A percentile compares a stretch with the other conserved stretches of the same genome.
These are phyloP conservation scores for Plectropomus leopardus DNA, from an alignment of 2,113 vertebrate genomes.

Conservation along the genomic window DNA sequence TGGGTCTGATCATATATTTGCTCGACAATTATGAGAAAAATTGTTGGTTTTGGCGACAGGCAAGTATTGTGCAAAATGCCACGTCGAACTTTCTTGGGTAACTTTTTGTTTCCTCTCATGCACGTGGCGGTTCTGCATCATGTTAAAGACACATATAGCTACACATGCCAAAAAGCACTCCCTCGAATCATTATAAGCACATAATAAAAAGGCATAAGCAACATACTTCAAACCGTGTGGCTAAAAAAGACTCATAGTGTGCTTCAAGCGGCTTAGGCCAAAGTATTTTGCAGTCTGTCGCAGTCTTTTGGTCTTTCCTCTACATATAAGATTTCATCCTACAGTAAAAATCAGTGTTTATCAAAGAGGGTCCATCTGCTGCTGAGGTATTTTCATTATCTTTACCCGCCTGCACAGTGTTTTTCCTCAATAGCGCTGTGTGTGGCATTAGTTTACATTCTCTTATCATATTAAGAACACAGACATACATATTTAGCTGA, in stretches of 20 bases:
- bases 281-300: constrained; percentile 21
- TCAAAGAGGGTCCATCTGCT: constrained; percentile 36
- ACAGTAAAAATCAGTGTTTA: constrained; percentile 17
- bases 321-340: constrained; percentile 3
- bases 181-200: constrained; percentile 32
- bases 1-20: constrained; percentile 40
- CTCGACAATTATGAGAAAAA: constrained; percentile 51
- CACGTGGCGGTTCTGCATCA: constrained; percentile 46
- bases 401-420: background rate
- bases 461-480: constrained; percentile 57
- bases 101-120: constrained; percentile 37
- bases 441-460: constrained; percentile 62
- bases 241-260: background rate
- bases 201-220: constrained; percentile 35
- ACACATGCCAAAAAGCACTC: constrained; percentile 41
- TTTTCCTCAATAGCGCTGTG: constrained; percentile 3
- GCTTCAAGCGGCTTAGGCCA: constrained; percentile 15
- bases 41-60: constrained; percentile 59
- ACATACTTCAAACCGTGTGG: constrained; percentile 9
- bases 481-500: constrained; percentile 56
- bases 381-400: constrained; percentile 28
- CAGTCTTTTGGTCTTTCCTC: constrained; percentile 26
- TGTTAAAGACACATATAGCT: constrained; percentile 26
- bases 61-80: constrained; percentile 27
- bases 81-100: constrained; percentile 33